Evolutionary conservation across 2,113 vertebrate species (phyloP), one percentile per base, ranked within the genome.

Genomic region (Corythaixoides concolor): DNA sequence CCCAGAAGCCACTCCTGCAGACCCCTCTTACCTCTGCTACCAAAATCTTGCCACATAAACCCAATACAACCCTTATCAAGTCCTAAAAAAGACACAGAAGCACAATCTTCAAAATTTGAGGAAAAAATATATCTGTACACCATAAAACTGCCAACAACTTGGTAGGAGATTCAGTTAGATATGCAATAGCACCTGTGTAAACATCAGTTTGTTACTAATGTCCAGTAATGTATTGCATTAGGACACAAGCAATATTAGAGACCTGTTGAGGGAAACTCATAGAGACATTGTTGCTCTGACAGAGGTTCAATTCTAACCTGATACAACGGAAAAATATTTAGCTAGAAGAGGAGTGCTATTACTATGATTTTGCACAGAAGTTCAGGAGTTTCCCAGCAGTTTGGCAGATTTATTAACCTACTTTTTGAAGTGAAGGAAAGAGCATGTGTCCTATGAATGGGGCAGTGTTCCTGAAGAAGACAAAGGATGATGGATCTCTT

Each of bases 21-120:
- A 9, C 8, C 2, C 6, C 5, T 2, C 5, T 35, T 30, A 10
- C 9, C 35, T 7, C 15, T 0, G 0, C 41, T 37, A 33, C 15
- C 22, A 33, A 64, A 85, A 28, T 47, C 12, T 59, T 30, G n/a
- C 23, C 39, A 11, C 0, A 0, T 33, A 53, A 82, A 82, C 33
- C 8, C 5, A 30, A n/a, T 39, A 24, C 15, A 76, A 22, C 47
- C 30, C 32, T 52, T 76, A 28, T 30, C 50, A 81, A 18, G 24
- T 30, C 27, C n/a, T 80, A 18, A 60, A 16, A 75, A 59, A 77
- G 49, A 33, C 13, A 37, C 1, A 5, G 79, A 79, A 35, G n/a
- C 9, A 80, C 3, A 70, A 43, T 9, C 8, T 76, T 80, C n/a
- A 26, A 20, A 90, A 39, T 6, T 5, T 30, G 55, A 41, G 8